Evolutionary conservation across 1,140 invertebrate species (phyloP).

Genomic region (Drosophila funebris): DNA sequence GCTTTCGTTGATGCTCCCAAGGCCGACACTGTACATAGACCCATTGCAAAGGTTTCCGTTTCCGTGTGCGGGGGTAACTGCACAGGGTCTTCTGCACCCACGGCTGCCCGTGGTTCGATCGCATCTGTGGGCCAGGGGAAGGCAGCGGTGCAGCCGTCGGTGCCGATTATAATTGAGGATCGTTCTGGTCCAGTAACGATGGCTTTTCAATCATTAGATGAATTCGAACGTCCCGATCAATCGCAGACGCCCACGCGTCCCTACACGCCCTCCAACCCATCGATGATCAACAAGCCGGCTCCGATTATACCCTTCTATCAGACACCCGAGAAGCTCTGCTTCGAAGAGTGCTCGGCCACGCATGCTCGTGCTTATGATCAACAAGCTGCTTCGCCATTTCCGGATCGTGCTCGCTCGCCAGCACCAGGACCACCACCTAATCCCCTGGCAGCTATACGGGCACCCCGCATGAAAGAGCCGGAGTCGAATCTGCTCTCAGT

Average conservation of each 20-base stretch:
- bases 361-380: slow-evolving; percentile 86
- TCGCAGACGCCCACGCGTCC: slow-evolving; percentile 83
- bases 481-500: slow-evolving; percentile 51
- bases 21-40: slow-evolving; percentile 67
- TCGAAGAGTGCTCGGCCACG: slow-evolving; percentile 85
- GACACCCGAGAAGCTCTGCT: slow-evolving; percentile 86
- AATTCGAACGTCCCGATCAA: slow-evolving; percentile 84
- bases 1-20: slow-evolving; percentile 79
- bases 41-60: slow-evolving; percentile 59
- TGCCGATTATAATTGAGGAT: slow-evolving; percentile 75
- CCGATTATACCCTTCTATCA: slow-evolving; percentile 88
- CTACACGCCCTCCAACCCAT: slow-evolving; percentile 85
- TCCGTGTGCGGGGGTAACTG: not conserved
- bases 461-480: slow-evolving; percentile 85
- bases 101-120: slow-evolving; percentile 39
- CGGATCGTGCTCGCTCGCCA: slow-evolving; percentile 85
- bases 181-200: slow-evolving; percentile 80
- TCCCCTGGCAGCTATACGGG: slow-evolving; percentile 85
- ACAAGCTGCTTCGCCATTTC: slow-evolving; percentile 85
- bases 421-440: slow-evolving; percentile 87
- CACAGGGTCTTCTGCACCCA: not conserved
- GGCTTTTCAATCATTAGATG: slow-evolving; percentile 86
- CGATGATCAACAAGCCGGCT: slow-evolving; percentile 87
- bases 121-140: slow-evolving; percentile 1
- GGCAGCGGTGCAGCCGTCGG: slow-evolving; percentile 55